These are phyloP conservation scores for Morelia viridis DNA, from an alignment of 2,797 vertebrate genomes.

Conservation along the genomic window DNA sequence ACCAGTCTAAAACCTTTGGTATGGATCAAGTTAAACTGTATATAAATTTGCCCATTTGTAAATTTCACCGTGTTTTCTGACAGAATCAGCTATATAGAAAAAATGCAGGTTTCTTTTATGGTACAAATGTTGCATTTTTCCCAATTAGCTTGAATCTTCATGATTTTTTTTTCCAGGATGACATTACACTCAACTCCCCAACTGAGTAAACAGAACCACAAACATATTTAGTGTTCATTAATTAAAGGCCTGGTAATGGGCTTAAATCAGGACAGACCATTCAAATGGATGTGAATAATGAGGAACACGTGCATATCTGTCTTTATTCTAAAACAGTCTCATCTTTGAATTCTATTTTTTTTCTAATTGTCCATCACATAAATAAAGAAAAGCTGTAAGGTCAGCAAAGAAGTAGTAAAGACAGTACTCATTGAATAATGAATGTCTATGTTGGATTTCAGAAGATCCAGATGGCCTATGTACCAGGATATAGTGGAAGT, in stretches of 20 bases:
- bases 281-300: constrained; percentile 28
- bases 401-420: background rate
- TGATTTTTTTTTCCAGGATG: constrained; percentile 10
- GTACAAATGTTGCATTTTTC: background rate
- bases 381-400: constrained; percentile 6
- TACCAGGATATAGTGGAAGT: background rate
- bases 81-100: background rate
- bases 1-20: background rate
- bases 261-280: constrained; percentile 18
- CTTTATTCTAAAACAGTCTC: background rate
- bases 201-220: fast-evolving
- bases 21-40: background rate
- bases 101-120: background rate
- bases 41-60: background rate
- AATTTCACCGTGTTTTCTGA: background rate
- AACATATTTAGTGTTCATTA: background rate
- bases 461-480: fast-evolving
- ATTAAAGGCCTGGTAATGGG: constrained; percentile 14
- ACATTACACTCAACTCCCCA: background rate
- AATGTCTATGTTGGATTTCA: background rate
- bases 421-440: background rate
- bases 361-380: background rate
- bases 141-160: background rate
- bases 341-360: background rate
- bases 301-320: background rate